Conservation (phyloP, 1,140 invertebrate genomes). For the Drosophila funebris region DNA sequence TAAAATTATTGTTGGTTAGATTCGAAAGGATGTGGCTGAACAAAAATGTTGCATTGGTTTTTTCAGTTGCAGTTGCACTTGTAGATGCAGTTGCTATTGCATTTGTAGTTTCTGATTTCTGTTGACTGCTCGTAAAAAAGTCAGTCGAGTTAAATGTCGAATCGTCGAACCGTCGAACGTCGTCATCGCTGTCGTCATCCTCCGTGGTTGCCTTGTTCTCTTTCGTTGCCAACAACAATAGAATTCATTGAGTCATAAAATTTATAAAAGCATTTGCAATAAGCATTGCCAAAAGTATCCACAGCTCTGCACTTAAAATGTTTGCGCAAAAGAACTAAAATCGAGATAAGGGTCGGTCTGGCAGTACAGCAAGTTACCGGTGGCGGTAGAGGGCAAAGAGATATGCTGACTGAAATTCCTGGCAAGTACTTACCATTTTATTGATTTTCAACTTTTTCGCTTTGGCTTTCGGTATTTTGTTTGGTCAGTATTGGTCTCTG, state of each 20-base stretch:
- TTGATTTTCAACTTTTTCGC: conserved; percentile 60
- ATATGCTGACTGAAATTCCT: conserved; percentile 33
- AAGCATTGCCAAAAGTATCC: conserved; percentile 59
- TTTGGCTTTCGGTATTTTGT: conserved; percentile 28
- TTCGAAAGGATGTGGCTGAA: conserved; percentile 58
- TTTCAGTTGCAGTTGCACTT: conserved; percentile 1
- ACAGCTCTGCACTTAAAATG: conserved; percentile 46
- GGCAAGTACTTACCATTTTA: conserved; percentile 76
- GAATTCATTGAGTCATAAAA: conserved; percentile 75
- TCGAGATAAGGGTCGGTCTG: conserved; percentile 12
- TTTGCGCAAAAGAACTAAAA: conserved; percentile 26
- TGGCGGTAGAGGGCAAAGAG: background rate
- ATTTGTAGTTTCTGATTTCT: conserved; percentile 23
- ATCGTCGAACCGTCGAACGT: too few relatives aligned
- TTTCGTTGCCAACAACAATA: conserved; percentile 46
- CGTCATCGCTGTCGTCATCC: too few relatives aligned
- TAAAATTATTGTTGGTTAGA: conserved; percentile 76
- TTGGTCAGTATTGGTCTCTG: conserved; percentile 24
- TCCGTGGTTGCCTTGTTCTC: conserved; percentile 36
- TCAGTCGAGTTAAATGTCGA: conserved; percentile 72
- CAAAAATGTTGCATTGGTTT: conserved; percentile 40
- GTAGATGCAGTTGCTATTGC: background rate
- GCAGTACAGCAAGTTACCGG: background rate
- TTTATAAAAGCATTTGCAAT: conserved; percentile 79
- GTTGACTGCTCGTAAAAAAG: conserved; percentile 42